Conservation (phyloP, 2,888 invertebrate genomes). For the Diplolepis rosae region DNA sequence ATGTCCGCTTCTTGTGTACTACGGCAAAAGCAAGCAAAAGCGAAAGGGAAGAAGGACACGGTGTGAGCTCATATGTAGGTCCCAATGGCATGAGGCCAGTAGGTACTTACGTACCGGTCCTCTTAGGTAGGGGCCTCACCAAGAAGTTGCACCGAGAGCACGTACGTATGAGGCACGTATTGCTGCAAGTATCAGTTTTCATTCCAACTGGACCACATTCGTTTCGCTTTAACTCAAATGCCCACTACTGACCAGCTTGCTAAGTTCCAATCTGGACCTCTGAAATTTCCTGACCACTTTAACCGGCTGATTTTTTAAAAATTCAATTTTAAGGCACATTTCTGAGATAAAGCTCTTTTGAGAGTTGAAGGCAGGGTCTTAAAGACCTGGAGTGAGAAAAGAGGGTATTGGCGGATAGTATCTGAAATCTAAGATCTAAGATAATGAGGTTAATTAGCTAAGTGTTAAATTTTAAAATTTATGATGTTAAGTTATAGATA, state of each 20-base stretch:
- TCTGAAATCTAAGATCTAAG: no score
- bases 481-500: no score
- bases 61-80: slow-evolving; percentile 39
- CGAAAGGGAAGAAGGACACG: slow-evolving; percentile 29
- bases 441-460: no score
- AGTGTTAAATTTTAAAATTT: no score
- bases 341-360: no score
- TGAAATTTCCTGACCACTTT: no score
- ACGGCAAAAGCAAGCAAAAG: slow-evolving; percentile 25
- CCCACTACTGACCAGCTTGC: slow-evolving; percentile 16
- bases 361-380: no score
- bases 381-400: no score
- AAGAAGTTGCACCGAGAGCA: slow-evolving; percentile 43
- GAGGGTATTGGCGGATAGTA: no score
- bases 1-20: background rate
- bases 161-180: slow-evolving; percentile 39
- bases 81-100: slow-evolving; percentile 34
- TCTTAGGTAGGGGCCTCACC: slow-evolving; percentile 1
- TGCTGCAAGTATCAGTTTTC: slow-evolving; percentile 44
- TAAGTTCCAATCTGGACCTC: background rate
- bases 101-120: slow-evolving; percentile 22
- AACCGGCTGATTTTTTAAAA: no score
- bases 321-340: no score
- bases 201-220: slow-evolving; percentile 48
- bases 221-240: slow-evolving; percentile 40